Evolutionary conservation across 2,797 vertebrate genomes (phyloP).

Genomic region (Enteromius anoplus): DNA sequence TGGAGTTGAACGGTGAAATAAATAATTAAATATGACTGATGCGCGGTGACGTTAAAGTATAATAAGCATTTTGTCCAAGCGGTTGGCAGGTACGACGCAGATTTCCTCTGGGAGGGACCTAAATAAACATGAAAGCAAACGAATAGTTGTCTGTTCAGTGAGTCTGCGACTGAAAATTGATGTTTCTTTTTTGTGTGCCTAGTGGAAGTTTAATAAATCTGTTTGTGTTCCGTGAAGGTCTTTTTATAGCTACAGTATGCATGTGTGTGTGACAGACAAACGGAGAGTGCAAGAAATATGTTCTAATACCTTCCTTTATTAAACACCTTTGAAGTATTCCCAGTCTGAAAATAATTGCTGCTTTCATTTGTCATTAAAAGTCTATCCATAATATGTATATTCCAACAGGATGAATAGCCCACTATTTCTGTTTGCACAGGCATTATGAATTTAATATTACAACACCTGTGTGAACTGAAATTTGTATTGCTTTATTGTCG

Average conservation of each 20-base stretch:
- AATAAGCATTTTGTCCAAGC: slow-evolving; percentile 22
- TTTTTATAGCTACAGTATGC: background rate
- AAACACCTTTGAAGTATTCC: slow-evolving; percentile 7
- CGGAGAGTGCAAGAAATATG: background rate
- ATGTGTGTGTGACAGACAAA: background rate
- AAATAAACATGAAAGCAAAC: slow-evolving; percentile 28
- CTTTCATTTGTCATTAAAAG: slow-evolving; percentile 33
- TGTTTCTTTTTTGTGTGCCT: background rate
- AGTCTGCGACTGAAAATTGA: background rate
- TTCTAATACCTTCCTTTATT: slow-evolving; percentile 7
- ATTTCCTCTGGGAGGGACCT: background rate
- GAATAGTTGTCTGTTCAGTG: background rate
- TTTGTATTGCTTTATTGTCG: background rate
- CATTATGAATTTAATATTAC: slow-evolving; percentile 2
- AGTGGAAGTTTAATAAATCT: slow-evolving; percentile 9
- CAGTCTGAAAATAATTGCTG: background rate
- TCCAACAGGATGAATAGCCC: background rate
- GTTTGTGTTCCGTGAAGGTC: slow-evolving; percentile 2
- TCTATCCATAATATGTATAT: slow-evolving; percentile 3
- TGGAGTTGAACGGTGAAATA: slow-evolving; percentile 18
- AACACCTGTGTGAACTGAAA: background rate
- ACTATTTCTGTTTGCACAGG: background rate
- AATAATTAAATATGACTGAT: slow-evolving; percentile 9
- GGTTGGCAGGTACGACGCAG: background rate
- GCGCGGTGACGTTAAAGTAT: slow-evolving; percentile 8